A percentile compares a stretch with the other conserved stretches of the same genome.
These are phyloP conservation scores for Drosophila arawakana DNA, from an alignment of 1,140 invertebrate genomes.

Conservation along the genomic window DNA sequence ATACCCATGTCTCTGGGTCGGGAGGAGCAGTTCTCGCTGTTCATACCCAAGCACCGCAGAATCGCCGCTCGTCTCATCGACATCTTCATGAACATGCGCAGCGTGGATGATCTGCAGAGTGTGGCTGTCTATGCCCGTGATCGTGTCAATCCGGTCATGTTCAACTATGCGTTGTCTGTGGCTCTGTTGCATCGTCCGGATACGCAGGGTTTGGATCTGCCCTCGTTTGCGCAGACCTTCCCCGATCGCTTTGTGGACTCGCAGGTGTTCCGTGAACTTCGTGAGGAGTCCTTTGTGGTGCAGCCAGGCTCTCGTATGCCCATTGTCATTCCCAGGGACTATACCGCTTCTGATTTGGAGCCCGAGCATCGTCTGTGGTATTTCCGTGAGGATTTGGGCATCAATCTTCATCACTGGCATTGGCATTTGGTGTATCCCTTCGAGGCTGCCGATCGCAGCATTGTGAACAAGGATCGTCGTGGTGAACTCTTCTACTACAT, in stretches of 20 bases:
- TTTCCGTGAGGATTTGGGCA: constrained; percentile 90
- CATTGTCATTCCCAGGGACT: constrained; percentile 89
- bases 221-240: constrained; percentile 89
- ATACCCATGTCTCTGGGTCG: constrained; percentile 88
- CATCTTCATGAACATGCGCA: constrained; percentile 90
- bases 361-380: constrained; percentile 89
- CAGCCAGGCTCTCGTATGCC: constrained; percentile 87
- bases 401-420: constrained; percentile 94
- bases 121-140: constrained; percentile 90
- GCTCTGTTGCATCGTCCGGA: constrained; percentile 91
- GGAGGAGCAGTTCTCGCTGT: constrained; percentile 90
- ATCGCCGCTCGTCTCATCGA: constrained; percentile 89
- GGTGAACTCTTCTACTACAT: constrained; percentile 92
- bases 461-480: constrained; percentile 89
- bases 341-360: constrained; percentile 90
- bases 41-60: constrained; percentile 89
- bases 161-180: constrained; percentile 91
- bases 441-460: constrained; percentile 86
- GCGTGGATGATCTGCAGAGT: constrained; percentile 89
- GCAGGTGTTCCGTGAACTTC: constrained; percentile 88
- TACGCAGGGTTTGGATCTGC: constrained; percentile 89
- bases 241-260: constrained; percentile 92
- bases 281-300: constrained; percentile 89
- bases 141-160: constrained; percentile 91
- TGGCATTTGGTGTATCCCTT: constrained; percentile 93